A percentile compares a stretch with the other conserved stretches of the same genome.
Conservation (phyloP, 2,888 invertebrate genomes). For the Drosophila rellima region DNA sequence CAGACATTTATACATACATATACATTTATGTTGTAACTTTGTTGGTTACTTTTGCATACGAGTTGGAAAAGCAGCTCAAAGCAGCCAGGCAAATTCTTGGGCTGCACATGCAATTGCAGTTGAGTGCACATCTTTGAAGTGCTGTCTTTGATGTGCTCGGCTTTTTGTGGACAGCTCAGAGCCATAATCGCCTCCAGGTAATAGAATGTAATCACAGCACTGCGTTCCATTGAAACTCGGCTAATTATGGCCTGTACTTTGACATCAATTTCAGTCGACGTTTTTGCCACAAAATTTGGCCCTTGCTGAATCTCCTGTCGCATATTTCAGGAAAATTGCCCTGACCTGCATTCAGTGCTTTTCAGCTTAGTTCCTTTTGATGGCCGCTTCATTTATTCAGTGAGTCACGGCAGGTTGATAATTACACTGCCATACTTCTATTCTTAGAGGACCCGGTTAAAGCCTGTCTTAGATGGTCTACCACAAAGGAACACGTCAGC, state of each 20-base stretch:
- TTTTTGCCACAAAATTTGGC: constrained; percentile 9
- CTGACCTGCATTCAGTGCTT: constrained; percentile 41
- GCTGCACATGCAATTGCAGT: constrained; percentile 47
- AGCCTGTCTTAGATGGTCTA: not conserved
- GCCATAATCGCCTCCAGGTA: constrained; percentile 19
- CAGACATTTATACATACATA: not conserved
- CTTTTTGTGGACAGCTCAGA: constrained; percentile 9
- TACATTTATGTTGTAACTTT: not conserved
- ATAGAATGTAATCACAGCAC: constrained; percentile 12
- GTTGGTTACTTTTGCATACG: constrained; percentile 7
- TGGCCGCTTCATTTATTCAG: constrained; percentile 21
- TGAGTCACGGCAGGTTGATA: constrained; percentile 22
- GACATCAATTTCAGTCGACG: constrained; percentile 40
- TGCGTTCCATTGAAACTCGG: constrained; percentile 18
- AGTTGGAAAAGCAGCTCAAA: constrained; percentile 25
- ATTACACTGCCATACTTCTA: constrained; percentile 15
- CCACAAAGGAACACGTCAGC: constrained; percentile 19
- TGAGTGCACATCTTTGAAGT: constrained; percentile 51
- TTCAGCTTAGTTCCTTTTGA: not conserved
- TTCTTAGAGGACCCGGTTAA: not conserved
- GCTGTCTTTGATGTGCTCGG: constrained; percentile 39
- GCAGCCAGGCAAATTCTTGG: constrained; percentile 17
- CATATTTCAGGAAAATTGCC: constrained; percentile 34
- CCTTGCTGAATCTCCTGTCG: constrained; percentile 1
- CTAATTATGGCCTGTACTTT: constrained; percentile 56